Evolutionary conservation across 2,888 invertebrate genomes (phyloP).

Genomic region (Heliconius ethilla): DNA sequence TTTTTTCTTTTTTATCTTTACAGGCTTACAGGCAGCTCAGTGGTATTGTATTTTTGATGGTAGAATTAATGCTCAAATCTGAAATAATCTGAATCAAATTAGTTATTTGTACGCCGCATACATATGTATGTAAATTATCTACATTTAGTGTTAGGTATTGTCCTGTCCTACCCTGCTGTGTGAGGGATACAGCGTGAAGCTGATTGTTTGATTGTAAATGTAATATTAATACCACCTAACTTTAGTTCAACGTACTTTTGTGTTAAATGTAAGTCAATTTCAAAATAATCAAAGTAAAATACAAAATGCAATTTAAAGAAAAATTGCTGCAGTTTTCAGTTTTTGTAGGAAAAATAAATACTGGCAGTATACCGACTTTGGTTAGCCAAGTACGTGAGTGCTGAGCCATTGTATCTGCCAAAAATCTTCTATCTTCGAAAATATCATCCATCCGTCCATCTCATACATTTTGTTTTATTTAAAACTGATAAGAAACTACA

Average conservation of each 20-base stretch:
- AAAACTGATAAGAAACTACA: background rate
- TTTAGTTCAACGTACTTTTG: background rate
- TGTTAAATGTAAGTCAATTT: background rate
- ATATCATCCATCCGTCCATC: no score
- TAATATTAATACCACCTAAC: background rate
- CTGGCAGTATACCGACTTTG: slow-evolving; percentile 1
- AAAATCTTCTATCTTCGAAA: background rate
- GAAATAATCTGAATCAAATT: no score
- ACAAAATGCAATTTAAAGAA: background rate
- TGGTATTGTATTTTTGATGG: no score
- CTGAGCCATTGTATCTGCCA: background rate
- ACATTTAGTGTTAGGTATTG: no score
- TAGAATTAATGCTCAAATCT: no score
- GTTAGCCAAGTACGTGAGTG: slow-evolving; percentile 15
- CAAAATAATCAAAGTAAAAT: background rate
- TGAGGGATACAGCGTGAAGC: no score
- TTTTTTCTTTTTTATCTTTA: no score
- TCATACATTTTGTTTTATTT: background rate
- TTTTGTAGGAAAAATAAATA: background rate
- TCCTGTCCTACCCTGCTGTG: no score
- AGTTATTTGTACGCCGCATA: no score
- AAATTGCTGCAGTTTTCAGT: background rate
- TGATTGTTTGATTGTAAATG: no score
- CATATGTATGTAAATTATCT: no score
- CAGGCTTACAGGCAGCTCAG: no score